Evolutionary conservation across 1,140 invertebrate genomes (phyloP), one percentile per base, ranked within the genome.

Genomic region (Penaeus japonicus): DNA sequence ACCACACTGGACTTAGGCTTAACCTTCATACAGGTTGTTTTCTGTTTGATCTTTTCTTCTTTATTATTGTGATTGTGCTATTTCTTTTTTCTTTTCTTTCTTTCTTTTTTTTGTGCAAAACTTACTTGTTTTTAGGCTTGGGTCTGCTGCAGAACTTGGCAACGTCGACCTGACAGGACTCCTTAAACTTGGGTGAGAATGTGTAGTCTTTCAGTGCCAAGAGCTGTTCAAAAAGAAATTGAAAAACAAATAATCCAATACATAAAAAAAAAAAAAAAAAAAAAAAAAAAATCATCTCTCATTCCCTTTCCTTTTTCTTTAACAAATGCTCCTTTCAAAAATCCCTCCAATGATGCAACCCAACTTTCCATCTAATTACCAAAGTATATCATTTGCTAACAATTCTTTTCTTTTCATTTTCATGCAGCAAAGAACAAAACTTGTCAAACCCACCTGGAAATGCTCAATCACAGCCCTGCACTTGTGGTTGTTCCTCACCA

Each of bases 101-200:
- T 47, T 47, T 47, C 39, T 47, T 5, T 47, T 47, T 47, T 47
- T 47, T 47, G 39, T 10, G 39, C 2, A 47, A 78, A 32, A 92
- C 92, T 92, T 92, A 94, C 93, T 94, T 94, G 81, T 91, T 93
- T 91, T 93, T 93, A 89, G 93, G 92, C 90, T 94, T 93, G 12
- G 94, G 62, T 27, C 54, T 39, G 62, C 80, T 35, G 18, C 90
- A 91, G 47, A 86, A 87, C 32, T 65, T 24, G 0, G 55, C 62
- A 62, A 98, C 98, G 93, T 97, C 95, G 17, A 94, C 94, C 91
- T 96, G 96, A 91, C 98, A 99, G 0, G 97, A 96, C 92, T 98
- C 95, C 93, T 99, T 99, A 92, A 99, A 99, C 92, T 98, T 98
- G 91, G 96, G 96, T 30, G 96, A 98, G 92, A 99, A 99, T 91